Conservation (phyloP, 2,113 vertebrate genomes). For the Alethe diademata region DNA sequence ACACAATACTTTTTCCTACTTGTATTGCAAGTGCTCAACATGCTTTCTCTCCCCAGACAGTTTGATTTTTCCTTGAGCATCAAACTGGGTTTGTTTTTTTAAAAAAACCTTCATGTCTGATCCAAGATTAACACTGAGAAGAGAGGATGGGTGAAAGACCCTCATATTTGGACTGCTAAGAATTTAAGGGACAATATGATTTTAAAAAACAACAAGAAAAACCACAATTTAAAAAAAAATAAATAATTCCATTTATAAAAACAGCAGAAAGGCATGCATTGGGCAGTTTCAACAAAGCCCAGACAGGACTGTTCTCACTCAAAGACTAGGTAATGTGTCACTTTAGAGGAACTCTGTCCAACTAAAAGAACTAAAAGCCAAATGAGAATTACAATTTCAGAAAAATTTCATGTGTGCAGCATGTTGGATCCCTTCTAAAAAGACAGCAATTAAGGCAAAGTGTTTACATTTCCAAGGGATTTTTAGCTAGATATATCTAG, state of each 20-base stretch:
- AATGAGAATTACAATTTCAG: neutral
- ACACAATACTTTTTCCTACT: neutral
- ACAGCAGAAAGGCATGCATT: accelerated
- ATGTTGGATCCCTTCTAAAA: neutral
- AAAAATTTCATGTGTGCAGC: neutral
- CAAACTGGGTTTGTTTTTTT: accelerated
- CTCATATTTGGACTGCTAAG: neutral
- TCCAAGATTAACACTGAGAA: neutral
- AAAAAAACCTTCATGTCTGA: neutral
- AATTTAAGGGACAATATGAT: neutral
- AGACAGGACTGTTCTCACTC: neutral
- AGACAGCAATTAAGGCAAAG: neutral
- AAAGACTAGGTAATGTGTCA: accelerated
- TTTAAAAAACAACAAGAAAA: neutral
- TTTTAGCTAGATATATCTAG: neutral
- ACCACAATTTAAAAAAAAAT: neutral
- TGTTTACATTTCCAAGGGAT: neutral
- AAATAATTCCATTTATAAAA: neutral
- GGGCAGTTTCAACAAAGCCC: neutral
- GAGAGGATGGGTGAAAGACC: neutral
- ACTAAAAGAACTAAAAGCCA: neutral
- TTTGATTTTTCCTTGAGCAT: neutral
- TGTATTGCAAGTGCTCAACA: neutral
- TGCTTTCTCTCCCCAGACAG: neutral
- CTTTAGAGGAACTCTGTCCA: neutral